A percentile compares a stretch with the other conserved stretches of the same genome.
These are phyloP conservation scores for Drosophila pruinosa DNA, from an alignment of 1,140 invertebrate species.

Conservation along the genomic window DNA sequence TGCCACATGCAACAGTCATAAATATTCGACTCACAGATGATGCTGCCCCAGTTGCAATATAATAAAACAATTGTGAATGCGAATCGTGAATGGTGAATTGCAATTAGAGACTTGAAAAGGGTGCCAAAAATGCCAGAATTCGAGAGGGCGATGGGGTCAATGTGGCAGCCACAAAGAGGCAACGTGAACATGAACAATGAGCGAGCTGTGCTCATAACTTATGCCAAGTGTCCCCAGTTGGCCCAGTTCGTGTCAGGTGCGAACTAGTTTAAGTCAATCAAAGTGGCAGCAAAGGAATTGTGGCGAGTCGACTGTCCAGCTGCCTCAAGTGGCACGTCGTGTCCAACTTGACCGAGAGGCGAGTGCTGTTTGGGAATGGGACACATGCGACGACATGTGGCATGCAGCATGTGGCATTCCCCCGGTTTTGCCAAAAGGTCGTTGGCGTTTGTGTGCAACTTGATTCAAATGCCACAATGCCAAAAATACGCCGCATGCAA, in stretches of 20 bases:
- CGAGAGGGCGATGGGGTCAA: background rate
- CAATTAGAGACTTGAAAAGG: background rate
- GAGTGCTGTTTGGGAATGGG: background rate
- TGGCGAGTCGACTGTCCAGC: conserved; percentile 19
- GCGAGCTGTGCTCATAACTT: conserved; percentile 28
- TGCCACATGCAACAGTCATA: conserved; percentile 16
- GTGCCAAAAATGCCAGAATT: conserved; percentile 2
- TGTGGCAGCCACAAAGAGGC: background rate
- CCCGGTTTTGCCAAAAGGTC: conserved; percentile 54
- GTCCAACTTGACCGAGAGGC: conserved; percentile 71
- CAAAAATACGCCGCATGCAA: conserved; percentile 66
- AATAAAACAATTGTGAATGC: background rate
- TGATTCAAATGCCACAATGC: conserved; percentile 67
- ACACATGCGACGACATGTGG: conserved; percentile 39
- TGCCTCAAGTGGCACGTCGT: conserved; percentile 22
- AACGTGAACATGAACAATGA: background rate
- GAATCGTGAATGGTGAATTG: background rate
- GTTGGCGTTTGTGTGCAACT: conserved; percentile 60
- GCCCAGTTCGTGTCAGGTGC: conserved; percentile 34
- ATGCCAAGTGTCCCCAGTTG: conserved; percentile 27
- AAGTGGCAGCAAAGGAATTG: conserved; percentile 40
- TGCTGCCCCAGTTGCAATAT: background rate
- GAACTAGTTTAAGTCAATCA: conserved; percentile 77
- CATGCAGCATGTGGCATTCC: conserved; percentile 25
- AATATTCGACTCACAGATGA: conserved; percentile 1